Percentiles rank a stretch among this genome's conserved stretches.
phyloP scores from a whole-genome alignment of 2,888 invertebrate species.

The Sussaba pulchella region DNA sequence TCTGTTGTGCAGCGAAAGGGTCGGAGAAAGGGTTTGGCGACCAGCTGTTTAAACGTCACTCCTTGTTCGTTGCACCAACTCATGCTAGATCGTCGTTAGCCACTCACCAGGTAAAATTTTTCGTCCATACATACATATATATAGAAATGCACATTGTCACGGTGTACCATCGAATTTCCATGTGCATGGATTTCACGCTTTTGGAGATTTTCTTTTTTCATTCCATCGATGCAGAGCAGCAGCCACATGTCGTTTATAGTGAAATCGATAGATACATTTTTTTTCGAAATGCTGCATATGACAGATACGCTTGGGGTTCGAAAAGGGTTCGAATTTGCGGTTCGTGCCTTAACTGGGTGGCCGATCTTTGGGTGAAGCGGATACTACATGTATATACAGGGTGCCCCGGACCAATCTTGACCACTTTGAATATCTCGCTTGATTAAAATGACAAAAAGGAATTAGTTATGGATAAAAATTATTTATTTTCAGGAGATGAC shows the following conservation, averaged over 20 bases:
- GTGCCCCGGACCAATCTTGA: too few species aligned
- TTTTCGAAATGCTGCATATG: too few species aligned
- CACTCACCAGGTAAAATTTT: conserved; percentile 64
- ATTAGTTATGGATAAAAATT: too few species aligned
- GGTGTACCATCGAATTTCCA: neutral
- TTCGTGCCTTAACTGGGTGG: too few species aligned
- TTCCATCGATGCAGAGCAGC: neutral
- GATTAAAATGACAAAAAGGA: too few species aligned
- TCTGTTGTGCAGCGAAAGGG: conserved; percentile 45
- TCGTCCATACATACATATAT: neutral
- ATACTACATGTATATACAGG: too few species aligned
- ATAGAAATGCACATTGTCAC: conserved; percentile 3
- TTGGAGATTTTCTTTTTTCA: neutral
- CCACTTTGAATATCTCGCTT: too few species aligned
- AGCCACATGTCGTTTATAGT: neutral
- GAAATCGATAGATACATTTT: neutral
- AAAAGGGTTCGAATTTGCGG: too few species aligned
- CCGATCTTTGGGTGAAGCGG: too few species aligned
- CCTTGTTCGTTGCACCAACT: conserved; percentile 62
- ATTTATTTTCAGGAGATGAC: too few species aligned
- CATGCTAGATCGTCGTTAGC: conserved; percentile 58
- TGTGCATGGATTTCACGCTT: neutral
- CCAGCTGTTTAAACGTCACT: conserved; percentile 78
- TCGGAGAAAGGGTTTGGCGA: conserved; percentile 73
- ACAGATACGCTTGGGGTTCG: too few species aligned